Conservation (phyloP, 2,113 vertebrate species). For the Pandion haliaetus region DNA sequence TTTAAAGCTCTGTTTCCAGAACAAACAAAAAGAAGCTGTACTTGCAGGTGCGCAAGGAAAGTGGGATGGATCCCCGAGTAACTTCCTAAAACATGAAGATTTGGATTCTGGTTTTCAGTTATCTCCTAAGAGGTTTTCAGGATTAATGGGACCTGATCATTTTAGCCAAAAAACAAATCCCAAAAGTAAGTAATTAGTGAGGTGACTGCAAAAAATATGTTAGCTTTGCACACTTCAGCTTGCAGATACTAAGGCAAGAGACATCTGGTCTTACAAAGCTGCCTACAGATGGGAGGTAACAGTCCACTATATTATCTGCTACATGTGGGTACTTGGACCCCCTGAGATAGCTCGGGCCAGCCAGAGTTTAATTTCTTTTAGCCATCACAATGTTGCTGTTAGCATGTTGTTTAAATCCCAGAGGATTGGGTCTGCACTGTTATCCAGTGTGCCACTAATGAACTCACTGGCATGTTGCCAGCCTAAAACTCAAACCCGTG, state of each 20-base stretch:
- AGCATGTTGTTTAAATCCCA: not conserved
- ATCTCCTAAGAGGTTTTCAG: not conserved
- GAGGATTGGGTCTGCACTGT: not conserved
- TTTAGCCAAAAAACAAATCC: constrained; percentile 1
- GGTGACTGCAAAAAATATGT: not conserved
- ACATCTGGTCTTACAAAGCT: constrained; percentile 14
- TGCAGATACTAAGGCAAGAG: not conserved
- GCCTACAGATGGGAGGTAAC: not conserved
- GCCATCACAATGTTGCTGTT: not conserved
- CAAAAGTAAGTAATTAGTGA: not conserved
- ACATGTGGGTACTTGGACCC: not conserved
- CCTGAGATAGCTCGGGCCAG: not conserved
- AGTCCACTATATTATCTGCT: not conserved
- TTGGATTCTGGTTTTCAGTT: not conserved
- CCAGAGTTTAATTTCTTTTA: constrained; percentile 14
- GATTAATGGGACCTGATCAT: not conserved
- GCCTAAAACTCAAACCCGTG: not conserved
- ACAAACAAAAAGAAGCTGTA: not conserved
- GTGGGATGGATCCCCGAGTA: not conserved
- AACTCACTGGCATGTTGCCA: not conserved
- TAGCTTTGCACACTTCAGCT: not conserved
- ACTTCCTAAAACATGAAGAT: not conserved
- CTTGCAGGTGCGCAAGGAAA: not conserved
- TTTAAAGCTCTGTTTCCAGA: not conserved
- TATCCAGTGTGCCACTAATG: constrained; percentile 7